Evolutionary conservation across 2,113 vertebrate species (phyloP).

Genomic region (Casuarius casuarius): DNA sequence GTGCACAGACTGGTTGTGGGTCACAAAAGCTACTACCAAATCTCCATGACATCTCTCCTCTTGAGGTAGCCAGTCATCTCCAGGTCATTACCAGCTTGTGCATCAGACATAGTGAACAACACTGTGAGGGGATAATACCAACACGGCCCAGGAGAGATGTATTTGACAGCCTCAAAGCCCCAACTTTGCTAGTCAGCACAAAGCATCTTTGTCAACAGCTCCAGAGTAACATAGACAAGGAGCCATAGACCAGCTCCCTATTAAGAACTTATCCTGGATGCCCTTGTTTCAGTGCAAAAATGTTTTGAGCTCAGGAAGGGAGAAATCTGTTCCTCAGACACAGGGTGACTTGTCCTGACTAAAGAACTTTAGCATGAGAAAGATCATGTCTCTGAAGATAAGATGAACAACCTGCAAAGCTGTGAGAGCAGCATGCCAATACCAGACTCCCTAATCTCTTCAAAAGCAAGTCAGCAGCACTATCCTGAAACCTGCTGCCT

Average conservation of each 20-base stretch:
- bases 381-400: neutral
- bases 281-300: neutral
- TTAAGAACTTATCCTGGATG: neutral
- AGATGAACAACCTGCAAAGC: neutral
- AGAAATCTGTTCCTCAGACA: neutral
- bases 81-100: fast-evolving
- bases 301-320: neutral
- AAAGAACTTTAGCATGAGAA: neutral
- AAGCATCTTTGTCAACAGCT: neutral
- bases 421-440: neutral
- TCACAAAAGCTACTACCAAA: neutral
- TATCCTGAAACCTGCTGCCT: neutral
- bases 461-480: neutral
- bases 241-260: fast-evolving
- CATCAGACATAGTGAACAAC: neutral
- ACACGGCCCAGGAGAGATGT: no score
- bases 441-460: neutral
- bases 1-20: neutral
- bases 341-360: neutral
- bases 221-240: neutral
- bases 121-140: neutral
- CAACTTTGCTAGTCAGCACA: fast-evolving
- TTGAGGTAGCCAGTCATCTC: neutral
- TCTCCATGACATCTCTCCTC: neutral
- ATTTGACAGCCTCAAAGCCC: neutral